Evolutionary conservation across 2,113 vertebrate genomes (phyloP).

Genomic region (Phaethornis superciliosus): DNA sequence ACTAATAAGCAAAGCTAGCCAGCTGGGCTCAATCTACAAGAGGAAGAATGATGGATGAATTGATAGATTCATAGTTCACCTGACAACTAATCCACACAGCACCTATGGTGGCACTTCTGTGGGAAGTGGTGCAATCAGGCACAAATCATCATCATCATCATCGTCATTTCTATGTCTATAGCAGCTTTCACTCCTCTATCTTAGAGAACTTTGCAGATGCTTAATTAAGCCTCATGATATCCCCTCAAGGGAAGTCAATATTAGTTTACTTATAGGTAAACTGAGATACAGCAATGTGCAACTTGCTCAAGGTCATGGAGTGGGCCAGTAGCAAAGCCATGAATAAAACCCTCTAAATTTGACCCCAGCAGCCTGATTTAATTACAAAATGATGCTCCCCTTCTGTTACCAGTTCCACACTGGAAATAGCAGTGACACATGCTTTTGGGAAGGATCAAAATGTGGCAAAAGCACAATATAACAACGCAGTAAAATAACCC

Average conservation of each 20-base stretch:
- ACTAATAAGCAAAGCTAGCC: constrained; percentile 58
- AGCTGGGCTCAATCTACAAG: constrained; percentile 39
- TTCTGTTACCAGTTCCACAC: constrained; percentile 23
- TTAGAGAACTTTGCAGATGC: not conserved
- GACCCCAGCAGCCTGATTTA: constrained; percentile 34
- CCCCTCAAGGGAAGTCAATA: constrained; percentile 64
- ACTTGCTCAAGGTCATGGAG: constrained; percentile 62
- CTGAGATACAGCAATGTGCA: constrained; percentile 44
- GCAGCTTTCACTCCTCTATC: constrained; percentile 13
- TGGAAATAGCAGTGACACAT: constrained; percentile 48
- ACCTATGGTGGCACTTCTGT: not conserved
- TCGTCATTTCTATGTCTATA: not conserved
- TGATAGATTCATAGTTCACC: constrained; percentile 60
- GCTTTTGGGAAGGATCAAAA: constrained; percentile 12
- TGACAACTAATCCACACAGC: constrained; percentile 41
- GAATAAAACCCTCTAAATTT: constrained; percentile 53
- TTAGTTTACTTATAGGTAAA: constrained; percentile 67
- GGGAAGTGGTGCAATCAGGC: constrained; percentile 2
- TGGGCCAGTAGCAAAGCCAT: constrained; percentile 33
- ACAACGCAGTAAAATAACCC: not conserved
- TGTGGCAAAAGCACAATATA: not conserved
- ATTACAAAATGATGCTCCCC: not conserved
- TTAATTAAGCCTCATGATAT: constrained; percentile 60
- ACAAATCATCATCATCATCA: constrained; percentile 25
- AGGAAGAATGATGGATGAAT: constrained; percentile 46